Evolutionary conservation across 2,888 invertebrate genomes (phyloP), one percentile per base, ranked within the genome.

Genomic region (Junonia oenone): DNA sequence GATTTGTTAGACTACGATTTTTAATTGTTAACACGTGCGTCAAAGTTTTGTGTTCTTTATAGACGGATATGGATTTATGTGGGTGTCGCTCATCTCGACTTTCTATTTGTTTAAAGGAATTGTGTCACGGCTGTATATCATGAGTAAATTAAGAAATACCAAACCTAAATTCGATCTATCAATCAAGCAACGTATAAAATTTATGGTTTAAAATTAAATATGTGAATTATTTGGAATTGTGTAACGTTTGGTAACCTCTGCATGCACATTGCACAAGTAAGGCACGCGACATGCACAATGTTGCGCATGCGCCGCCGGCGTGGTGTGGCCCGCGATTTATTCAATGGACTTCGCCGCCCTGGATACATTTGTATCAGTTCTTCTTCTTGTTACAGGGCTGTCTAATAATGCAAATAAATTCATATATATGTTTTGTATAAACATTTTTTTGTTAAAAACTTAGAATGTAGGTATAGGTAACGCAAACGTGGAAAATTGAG

Each of bases 21-120:
- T 80, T 87, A 85, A 86, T 88, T 87, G 79, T 81, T 81, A 82
- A 81, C 86, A 84, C 83, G 87, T 86, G 88, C 81, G 81, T 83
- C 68, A 62, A 69, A 67, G 64, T 66, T 67, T 69, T 66, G 67
- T 73, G 60, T 60, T 73, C 69, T 61, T 68, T 69, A 65, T 63
- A 68, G 68, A 72, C 68, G 55, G 62, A 54, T 61, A 55, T 49
- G 37, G 33, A 49, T 73, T 67, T 64, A 68, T 72, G 70, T 75
- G 68, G 68, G 71, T 78, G 75, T 71, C 66, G 71, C 57, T 51
- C 65, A 67, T 69, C 65, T 73, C 68, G 72, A 78, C 83, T 84
- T 83, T 83, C 81, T 81, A 73, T 74, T 71, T 76, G 68, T 68
- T 62, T 63, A 59, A 57, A 51, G 45, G 53, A 49, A 55, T 56